Base-by-base conservation (phyloP, 2,888 invertebrate species). In the Polyploca ridens region DNA sequence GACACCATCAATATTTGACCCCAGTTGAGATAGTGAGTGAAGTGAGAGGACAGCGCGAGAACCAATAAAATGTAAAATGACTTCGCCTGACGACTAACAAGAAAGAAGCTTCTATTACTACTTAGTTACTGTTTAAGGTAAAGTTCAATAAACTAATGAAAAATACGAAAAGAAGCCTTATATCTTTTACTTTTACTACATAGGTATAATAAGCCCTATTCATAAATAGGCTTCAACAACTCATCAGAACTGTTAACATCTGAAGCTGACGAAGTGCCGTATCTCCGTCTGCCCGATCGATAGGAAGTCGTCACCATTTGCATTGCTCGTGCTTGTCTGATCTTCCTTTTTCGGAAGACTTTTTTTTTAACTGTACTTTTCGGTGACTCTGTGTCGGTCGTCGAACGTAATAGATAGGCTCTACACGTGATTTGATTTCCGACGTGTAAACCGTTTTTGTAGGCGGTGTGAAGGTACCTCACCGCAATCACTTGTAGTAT, bases 391-490 rank as follows among this genome's bases (percentile, higher is more conserved):
- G 88, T 86, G 66, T 90, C 87, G 1, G 87, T 86, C 13, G 78
- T 64, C 0, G 93, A 91, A 0, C 92, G 89, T 4, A 93, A 79
- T 7, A 94, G 75, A 71, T 90, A 93, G 6, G 93, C 92, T 44
- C 84, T 82, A 70, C 93, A 90, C 0, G 82, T 76, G 16, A 89
- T 85, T 62, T 87, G 89, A 72, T 91, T 90, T n/a, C 87, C 93
- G 16, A 87, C 84, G 69, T 93, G 90, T 0, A 94, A 72, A 0
- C 93, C 93, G 64, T 87, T 90, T 19, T 86, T 84, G 73, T 93
- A 93, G 0, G 93, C 93, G 3, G 93, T 94, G 72, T 94, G 93
- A 2, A 94, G 85, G 67, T 92, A 94, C 4, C 93, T 85, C 1
- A 87, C 91, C 10, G 91, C 90, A 67, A 90, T 78, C 46, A 88